A percentile compares a stretch with the other conserved stretches of the same genome.
These are phyloP conservation scores for Diarsia brunnea DNA, from an alignment of 2,888 invertebrate species.

Conservation along the genomic window DNA sequence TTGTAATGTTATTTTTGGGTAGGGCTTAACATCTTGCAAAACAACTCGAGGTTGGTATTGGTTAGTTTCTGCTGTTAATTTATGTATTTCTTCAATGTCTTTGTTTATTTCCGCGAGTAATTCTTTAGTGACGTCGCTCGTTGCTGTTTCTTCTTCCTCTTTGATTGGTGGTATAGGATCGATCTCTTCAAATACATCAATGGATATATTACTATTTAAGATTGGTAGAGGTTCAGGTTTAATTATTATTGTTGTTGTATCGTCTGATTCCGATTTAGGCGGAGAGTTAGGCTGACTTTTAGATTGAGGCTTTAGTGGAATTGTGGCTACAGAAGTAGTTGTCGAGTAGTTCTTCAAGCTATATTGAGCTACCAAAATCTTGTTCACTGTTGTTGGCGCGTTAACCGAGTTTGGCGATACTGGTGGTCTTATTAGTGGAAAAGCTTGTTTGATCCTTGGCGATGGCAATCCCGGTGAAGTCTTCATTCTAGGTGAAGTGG, in stretches of 20 bases:
- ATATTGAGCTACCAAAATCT: slow-evolving; percentile 91
- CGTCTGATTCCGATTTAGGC: slow-evolving; percentile 86
- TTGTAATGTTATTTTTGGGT: slow-evolving; percentile 91
- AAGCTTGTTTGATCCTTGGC: slow-evolving; percentile 92
- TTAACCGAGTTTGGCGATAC: slow-evolving; percentile 90
- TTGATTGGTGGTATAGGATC: slow-evolving; percentile 85
- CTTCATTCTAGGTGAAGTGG: slow-evolving; percentile 94
- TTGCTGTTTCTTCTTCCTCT: slow-evolving; percentile 85
- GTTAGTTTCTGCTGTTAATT: slow-evolving; percentile 87
- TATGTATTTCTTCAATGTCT: slow-evolving; percentile 89
- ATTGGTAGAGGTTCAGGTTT: slow-evolving; percentile 78
- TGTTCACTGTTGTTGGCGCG: slow-evolving; percentile 88
- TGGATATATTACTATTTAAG: slow-evolving; percentile 78
- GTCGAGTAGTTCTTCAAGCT: slow-evolving; percentile 89
- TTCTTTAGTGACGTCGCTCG: slow-evolving; percentile 81
- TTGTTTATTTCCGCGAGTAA: slow-evolving; percentile 86
- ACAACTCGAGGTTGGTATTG: slow-evolving; percentile 83
- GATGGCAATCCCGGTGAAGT: slow-evolving; percentile 93
- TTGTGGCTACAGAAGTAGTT: slow-evolving; percentile 74
- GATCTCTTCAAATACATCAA: slow-evolving; percentile 84
- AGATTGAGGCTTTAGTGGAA: slow-evolving; percentile 83
- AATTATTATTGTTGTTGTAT: slow-evolving; percentile 77
- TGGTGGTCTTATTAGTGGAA: slow-evolving; percentile 91
- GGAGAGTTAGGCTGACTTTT: slow-evolving; percentile 89
- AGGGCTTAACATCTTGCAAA: slow-evolving; percentile 88